Percentiles rank a stretch among this genome's conserved stretches.
Conservation (phyloP, 2,888 invertebrate genomes). For the Tachina fera region DNA sequence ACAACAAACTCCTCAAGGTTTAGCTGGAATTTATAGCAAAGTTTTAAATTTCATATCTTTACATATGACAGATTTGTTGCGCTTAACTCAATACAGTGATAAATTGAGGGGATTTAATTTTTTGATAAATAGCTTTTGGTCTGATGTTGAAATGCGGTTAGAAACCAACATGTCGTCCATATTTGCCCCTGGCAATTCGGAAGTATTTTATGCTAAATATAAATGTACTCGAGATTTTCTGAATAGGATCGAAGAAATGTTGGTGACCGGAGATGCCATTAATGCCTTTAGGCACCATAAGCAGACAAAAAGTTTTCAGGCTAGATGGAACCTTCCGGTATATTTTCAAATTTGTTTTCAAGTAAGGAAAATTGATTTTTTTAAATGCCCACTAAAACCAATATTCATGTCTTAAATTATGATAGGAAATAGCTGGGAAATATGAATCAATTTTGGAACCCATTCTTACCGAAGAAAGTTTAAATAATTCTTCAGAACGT, state of each 20-base stretch:
- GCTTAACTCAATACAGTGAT: constrained; percentile 83
- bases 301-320: constrained; percentile 90
- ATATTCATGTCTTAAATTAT: too few species aligned
- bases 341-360: constrained; percentile 96
- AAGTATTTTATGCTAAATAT: constrained; percentile 92
- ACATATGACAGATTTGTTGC: constrained; percentile 85
- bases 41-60: constrained; percentile 89
- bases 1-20: constrained; percentile 81
- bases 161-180: constrained; percentile 92
- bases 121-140: constrained; percentile 93
- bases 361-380: constrained; percentile 73
- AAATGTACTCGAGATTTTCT: constrained; percentile 90
- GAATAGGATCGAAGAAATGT: constrained; percentile 86
- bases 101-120: constrained; percentile 88
- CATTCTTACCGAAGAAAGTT: constrained; percentile 75
- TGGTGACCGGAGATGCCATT: constrained; percentile 84
- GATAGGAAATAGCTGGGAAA: constrained; percentile 90
- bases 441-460: constrained; percentile 79
- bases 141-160: constrained; percentile 91
- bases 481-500: constrained; percentile 64
- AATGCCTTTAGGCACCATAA: constrained; percentile 86
- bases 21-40: constrained; percentile 87
- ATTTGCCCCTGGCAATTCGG: constrained; percentile 96
- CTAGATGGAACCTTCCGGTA: constrained; percentile 97
- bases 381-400: not conserved